A percentile compares a stretch with the other conserved stretches of the same genome.
Evolutionary conservation across 53 echinoderm and acorn worm species (phyloP).

Genomic region (Astropecten irregularis): DNA sequence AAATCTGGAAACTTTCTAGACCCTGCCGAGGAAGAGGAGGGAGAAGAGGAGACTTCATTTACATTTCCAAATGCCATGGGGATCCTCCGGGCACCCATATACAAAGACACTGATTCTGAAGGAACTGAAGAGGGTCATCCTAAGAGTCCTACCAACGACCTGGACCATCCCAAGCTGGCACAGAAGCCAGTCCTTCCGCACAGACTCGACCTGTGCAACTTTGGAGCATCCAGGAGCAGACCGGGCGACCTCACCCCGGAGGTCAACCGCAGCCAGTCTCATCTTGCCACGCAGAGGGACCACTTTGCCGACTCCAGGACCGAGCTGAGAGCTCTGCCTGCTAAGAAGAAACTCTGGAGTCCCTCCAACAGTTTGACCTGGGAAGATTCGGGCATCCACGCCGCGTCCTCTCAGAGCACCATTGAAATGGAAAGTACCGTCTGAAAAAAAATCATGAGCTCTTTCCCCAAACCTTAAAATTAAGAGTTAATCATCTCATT

Average conservation of each 20-base stretch:
- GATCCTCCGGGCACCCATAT: not conserved
- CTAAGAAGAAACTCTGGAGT: conserved; percentile 11
- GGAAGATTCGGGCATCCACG: conserved; percentile 45
- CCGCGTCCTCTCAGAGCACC: conserved; percentile 22
- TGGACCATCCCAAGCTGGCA: not conserved
- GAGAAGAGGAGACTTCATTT: conserved; percentile 8
- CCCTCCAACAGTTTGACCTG: conserved; percentile 10
- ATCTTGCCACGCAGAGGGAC: not conserved
- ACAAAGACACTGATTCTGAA: not conserved
- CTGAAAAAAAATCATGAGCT: too few species aligned
- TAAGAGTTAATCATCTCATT: too few species aligned
- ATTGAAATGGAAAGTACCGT: conserved; percentile 38
- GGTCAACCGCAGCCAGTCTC: not conserved
- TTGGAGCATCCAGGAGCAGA: not conserved
- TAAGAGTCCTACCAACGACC: not conserved
- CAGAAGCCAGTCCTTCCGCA: not conserved
- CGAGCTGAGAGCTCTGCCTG: not conserved
- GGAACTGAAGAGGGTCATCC: not conserved
- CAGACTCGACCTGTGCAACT: not conserved
- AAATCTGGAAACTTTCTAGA: not conserved
- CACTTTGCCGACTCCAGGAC: not conserved
- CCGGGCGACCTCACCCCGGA: not conserved
- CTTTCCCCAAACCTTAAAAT: too few species aligned
- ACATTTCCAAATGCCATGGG: conserved; percentile 7
- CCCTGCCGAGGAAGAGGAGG: conserved; percentile 1